Base-by-base conservation (phyloP, 1,140 invertebrate genomes). In the Drosophila serrata region DNA sequence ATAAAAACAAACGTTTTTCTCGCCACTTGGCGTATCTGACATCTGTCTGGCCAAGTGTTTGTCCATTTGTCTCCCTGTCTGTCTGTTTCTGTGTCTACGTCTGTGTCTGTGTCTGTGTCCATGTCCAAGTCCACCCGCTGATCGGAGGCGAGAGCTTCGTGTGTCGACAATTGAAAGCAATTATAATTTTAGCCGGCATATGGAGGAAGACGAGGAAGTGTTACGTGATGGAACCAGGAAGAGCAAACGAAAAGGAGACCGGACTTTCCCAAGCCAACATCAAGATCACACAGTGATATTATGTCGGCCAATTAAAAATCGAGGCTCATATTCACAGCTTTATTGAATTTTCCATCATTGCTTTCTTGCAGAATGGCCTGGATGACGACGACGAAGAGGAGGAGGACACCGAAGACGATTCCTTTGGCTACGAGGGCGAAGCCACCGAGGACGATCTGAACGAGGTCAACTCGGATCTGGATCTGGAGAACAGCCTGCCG, bases 361-460 rank as follows among this genome's bases (percentile, higher is more conserved):
- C 13, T 27, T 22, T 7, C 31, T 69, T 82, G 19, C 48, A 90
- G 86, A 85, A 87, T 48, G 91, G 81, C 24, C 51, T 85, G 61
- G 82, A 86, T 79, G 81, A 88, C 77, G 82, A 88, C 77, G 82
- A 91, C 72, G 76, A 65, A 40, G 72, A 64, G 11, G 72, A 84
- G 27, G 78, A 91, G 40, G 84, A 92, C 37, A 86, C 80, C 45
- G 78, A 88, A 75, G 80, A 90, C 75, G 82, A 90, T 72, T 90
- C 85, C 19, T 91, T 76, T 56, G 79, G 82, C 40, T 91, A 85
- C 70, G 90, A 91, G 51, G 75, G 74, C 56, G 87, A 79, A 58
- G 91, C 91, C 72, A 92, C 91, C 48, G 91, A 92, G 53, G 91
- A 92, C 75, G 91, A 92, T 80, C 59, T 92, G 53, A 91, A 90